phyloP scores from a whole-genome alignment of 2,888 invertebrate genomes.

The Nephrocerus scutellatus region DNA sequence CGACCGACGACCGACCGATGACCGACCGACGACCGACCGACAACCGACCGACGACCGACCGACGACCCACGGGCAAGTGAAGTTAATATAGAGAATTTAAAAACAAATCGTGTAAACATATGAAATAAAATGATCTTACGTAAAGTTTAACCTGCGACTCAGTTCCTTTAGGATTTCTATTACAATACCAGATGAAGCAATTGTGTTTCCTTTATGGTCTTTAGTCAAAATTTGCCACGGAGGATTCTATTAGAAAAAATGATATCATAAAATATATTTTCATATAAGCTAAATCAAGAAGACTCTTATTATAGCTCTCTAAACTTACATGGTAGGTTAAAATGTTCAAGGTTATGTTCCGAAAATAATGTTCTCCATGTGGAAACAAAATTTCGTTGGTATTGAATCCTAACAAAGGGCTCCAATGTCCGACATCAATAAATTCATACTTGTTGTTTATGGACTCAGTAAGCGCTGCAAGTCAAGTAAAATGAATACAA shows the following conservation, averaged over 20 bases:
- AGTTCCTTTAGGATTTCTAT: slow-evolving; percentile 75
- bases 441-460: slow-evolving; percentile 37
- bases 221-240: slow-evolving; percentile 73
- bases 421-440: slow-evolving; percentile 64
- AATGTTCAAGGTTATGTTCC: slow-evolving; percentile 64
- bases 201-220: slow-evolving; percentile 48
- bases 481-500: not conserved
- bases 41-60: too few relatives aligned
- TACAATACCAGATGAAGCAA: slow-evolving; percentile 55
- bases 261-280: slow-evolving; percentile 3
- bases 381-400: slow-evolving; percentile 69
- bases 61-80: too few relatives aligned
- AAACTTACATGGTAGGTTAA: slow-evolving; percentile 68
- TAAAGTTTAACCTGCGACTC: slow-evolving; percentile 71
- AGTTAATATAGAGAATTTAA: too few relatives aligned
- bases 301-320: not conserved
- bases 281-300: not conserved
- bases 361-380: slow-evolving; percentile 70
- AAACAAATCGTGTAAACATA: not conserved
- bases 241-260: slow-evolving; percentile 60
- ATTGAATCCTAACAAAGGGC: slow-evolving; percentile 60
- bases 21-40: too few relatives aligned
- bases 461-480: slow-evolving; percentile 22
- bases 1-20: too few relatives aligned
- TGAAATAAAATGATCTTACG: too few relatives aligned